phyloP scores from a whole-genome alignment of 2,113 vertebrate species.

The Delphinapterus leucas region DNA sequence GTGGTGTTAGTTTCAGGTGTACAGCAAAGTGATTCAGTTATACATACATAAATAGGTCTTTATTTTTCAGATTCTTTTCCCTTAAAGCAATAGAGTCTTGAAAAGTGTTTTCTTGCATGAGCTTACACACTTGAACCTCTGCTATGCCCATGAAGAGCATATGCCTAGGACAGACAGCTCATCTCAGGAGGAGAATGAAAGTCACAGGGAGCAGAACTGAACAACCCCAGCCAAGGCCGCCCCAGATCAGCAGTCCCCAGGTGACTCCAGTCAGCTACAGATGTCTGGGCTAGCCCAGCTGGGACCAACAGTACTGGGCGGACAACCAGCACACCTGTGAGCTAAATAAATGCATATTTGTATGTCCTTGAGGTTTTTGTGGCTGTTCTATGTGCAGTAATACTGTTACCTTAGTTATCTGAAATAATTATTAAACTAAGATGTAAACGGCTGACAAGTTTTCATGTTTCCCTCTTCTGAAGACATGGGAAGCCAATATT shows the following conservation, averaged over 20 bases:
- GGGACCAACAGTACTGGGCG: background rate
- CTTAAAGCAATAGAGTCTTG: background rate
- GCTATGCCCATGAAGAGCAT: background rate
- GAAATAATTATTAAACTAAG: background rate
- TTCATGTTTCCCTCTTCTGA: background rate
- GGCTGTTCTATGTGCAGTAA: background rate
- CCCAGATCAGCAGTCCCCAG: background rate
- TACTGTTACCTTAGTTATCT: background rate
- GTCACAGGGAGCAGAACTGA: background rate
- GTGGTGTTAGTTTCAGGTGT: background rate
- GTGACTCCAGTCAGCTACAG: no score
- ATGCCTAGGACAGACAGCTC: background rate
- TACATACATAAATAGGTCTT: no score
- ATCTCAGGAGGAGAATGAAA: background rate
- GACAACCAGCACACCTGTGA: background rate
- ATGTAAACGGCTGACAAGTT: background rate
- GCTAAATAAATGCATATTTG: background rate
- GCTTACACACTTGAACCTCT: background rate
- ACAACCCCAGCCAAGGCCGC: accelerated
- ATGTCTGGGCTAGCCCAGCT: background rate
- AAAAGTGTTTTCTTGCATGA: background rate
- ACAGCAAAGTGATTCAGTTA: background rate
- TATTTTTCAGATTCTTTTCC: background rate
- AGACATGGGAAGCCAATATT: background rate
- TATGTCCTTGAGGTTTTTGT: background rate